A percentile compares a stretch with the other conserved stretches of the same genome.
Evolutionary conservation across 2,797 vertebrate species (phyloP).

Genomic region (Heliangelus exortis): DNA sequence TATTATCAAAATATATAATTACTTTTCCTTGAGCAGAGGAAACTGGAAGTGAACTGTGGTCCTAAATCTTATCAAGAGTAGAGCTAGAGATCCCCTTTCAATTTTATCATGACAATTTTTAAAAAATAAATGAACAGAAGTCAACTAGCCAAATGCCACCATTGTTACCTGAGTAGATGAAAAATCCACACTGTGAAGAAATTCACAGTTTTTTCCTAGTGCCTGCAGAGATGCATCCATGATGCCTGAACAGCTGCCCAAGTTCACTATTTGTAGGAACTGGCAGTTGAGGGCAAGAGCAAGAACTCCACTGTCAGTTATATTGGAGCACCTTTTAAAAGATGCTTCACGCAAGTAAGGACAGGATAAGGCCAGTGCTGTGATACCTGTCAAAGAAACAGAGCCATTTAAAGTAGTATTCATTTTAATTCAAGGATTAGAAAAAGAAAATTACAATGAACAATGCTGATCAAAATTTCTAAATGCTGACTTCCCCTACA

Average conservation of each 20-base stretch:
- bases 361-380: constrained; percentile 83
- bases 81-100: background rate
- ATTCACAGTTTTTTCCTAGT: constrained; percentile 81
- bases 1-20: background rate
- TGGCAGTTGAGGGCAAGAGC: constrained; percentile 82
- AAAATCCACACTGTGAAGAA: constrained; percentile 84
- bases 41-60: background rate
- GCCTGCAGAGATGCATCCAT: constrained; percentile 83
- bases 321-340: constrained; percentile 79
- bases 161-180: constrained; percentile 83
- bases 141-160: background rate
- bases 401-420: background rate
- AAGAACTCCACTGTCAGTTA: constrained; percentile 84
- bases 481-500: background rate
- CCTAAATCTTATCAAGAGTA: background rate
- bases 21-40: background rate
- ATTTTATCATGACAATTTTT: background rate
- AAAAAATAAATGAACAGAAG: background rate
- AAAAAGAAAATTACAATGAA: background rate
- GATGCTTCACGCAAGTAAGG: constrained; percentile 78
- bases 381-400: constrained; percentile 77
- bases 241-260: constrained; percentile 81
- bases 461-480: background rate
- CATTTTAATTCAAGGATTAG: background rate
- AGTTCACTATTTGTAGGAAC: constrained; percentile 80